Evolutionary conservation across 2,797 vertebrate species (phyloP).

Genomic region (Scyliorhinus canicula): DNA sequence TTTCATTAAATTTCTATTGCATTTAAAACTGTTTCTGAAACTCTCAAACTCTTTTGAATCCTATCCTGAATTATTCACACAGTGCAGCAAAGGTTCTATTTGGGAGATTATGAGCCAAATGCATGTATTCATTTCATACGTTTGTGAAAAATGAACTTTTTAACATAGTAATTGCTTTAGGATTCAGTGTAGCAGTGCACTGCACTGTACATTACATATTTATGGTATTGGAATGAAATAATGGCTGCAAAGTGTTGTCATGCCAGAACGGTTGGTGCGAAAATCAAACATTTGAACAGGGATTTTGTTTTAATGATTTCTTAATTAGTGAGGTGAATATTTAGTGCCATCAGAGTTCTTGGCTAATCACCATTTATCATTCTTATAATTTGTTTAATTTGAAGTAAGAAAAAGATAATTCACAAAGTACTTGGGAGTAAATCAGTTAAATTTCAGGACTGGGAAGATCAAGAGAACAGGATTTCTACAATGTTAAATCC

Average conservation of each 20-base stretch:
- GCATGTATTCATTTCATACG: neutral
- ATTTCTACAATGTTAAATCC: neutral
- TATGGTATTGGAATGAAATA: neutral
- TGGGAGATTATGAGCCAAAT: neutral
- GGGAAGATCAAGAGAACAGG: neutral
- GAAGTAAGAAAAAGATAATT: neutral
- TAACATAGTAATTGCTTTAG: neutral
- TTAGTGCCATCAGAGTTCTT: neutral
- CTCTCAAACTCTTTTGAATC: neutral
- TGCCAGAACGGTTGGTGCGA: neutral
- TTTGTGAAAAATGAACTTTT: constrained; percentile 11
- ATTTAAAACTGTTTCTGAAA: constrained; percentile 1
- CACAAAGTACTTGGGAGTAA: neutral
- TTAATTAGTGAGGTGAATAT: neutral
- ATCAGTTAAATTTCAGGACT: neutral
- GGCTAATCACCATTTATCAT: neutral
- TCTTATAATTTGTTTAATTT: neutral
- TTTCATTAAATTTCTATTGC: neutral
- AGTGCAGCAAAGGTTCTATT: neutral
- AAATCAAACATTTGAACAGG: neutral
- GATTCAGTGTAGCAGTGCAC: neutral
- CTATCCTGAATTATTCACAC: neutral
- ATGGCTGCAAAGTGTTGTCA: neutral
- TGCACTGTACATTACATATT: neutral
- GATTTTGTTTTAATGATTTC: neutral